These are phyloP conservation scores for Notodonta ziczac DNA, from an alignment of 2,888 invertebrate species.

Conservation along the genomic window DNA sequence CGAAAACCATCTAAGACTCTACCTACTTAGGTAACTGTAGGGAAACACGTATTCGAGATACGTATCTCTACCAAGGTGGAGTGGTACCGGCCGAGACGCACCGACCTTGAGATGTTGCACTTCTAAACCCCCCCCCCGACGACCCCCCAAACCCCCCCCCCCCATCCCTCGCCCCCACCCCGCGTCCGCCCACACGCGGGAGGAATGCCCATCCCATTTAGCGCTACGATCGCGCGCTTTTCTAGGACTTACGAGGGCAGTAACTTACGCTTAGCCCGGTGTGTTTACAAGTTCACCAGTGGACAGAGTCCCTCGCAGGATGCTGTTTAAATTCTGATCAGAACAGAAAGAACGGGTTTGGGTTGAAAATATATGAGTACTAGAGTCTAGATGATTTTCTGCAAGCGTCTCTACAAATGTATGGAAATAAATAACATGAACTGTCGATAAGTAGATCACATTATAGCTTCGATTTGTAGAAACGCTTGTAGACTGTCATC, in stretches of 20 bases:
- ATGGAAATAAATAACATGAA: too few relatives aligned
- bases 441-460: too few relatives aligned
- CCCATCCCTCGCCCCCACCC: conserved; percentile 11
- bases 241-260: conserved; percentile 37
- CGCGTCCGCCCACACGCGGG: conserved; percentile 7
- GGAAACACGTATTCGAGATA: too few relatives aligned
- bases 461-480: too few relatives aligned
- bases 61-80: not conserved
- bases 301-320: conserved; percentile 18
- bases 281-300: conserved; percentile 36
- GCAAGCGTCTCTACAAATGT: too few relatives aligned
- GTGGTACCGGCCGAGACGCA: conserved; percentile 44
- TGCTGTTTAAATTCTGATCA: conserved; percentile 21
- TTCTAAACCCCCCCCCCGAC: conserved; percentile 39
- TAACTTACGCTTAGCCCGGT: conserved; percentile 32
- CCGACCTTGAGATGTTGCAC: conserved; percentile 74
- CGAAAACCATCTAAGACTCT: not conserved
- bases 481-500: too few relatives aligned
- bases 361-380: too few relatives aligned
- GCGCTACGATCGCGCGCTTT: conserved; percentile 30
- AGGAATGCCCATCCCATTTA: conserved; percentile 12
- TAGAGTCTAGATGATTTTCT: too few relatives aligned
- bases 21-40: not conserved
- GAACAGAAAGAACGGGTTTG: not conserved
- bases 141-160: conserved; percentile 19